phyloP scores from a whole-genome alignment of 2,797 vertebrate species.

The Garrulus glandarius region DNA sequence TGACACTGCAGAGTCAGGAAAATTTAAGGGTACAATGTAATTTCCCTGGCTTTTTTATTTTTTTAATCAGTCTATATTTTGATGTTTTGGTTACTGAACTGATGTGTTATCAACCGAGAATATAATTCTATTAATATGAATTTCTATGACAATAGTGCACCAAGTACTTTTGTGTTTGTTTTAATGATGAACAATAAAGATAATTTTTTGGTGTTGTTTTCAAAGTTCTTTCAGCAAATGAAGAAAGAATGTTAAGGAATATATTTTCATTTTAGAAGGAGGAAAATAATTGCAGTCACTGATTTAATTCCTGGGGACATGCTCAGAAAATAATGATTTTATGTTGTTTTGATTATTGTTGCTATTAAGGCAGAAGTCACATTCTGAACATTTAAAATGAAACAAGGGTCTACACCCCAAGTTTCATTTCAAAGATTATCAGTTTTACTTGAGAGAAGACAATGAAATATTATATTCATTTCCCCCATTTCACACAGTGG shows the following conservation, averaged over 20 bases:
- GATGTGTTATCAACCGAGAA: neutral
- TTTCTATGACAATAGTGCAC: neutral
- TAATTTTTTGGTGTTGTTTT: neutral
- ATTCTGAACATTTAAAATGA: neutral
- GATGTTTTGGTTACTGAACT: neutral
- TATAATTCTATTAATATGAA: neutral
- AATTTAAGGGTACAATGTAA: fast-evolving
- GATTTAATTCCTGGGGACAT: neutral
- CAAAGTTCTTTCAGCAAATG: neutral
- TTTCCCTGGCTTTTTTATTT: neutral
- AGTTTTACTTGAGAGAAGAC: neutral
- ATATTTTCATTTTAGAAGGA: neutral
- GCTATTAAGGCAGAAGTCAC: neutral
- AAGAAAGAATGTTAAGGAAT: neutral
- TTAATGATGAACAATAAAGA: neutral
- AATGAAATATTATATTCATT: neutral
- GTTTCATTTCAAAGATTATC: neutral
- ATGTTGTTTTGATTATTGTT: neutral
- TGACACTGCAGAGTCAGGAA: neutral
- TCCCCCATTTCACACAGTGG: neutral
- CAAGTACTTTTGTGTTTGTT: neutral
- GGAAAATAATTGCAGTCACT: neutral
- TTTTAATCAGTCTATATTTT: neutral
- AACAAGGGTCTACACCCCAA: fast-evolving
- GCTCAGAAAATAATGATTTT: neutral